Evolutionary conservation across 1,140 invertebrate species (phyloP).

Genomic region (Hyles euphorbiae): DNA sequence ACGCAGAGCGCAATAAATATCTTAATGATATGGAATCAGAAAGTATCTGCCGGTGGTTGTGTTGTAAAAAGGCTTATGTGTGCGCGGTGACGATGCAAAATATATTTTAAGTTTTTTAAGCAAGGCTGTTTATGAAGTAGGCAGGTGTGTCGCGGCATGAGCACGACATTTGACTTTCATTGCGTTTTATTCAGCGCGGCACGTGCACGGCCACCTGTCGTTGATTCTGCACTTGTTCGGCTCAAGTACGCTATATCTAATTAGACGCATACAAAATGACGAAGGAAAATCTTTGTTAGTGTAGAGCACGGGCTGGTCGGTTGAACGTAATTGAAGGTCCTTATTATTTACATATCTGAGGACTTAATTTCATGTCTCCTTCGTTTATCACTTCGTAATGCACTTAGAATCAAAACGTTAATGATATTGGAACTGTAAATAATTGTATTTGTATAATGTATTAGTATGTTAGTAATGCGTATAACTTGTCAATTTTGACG

Average conservation of each 20-base stretch:
- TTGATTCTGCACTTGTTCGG: slow-evolving; percentile 48
- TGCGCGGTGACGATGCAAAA: slow-evolving; percentile 15
- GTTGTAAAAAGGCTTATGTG: slow-evolving; percentile 36
- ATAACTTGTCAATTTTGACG: no score
- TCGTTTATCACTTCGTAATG: no score
- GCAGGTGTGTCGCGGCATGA: slow-evolving; percentile 22
- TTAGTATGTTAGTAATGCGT: no score
- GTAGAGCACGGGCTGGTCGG: no score
- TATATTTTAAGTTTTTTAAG: slow-evolving; percentile 29
- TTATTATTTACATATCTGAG: no score
- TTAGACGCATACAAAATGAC: slow-evolving; percentile 2
- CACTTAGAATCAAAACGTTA: no score
- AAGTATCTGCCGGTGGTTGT: slow-evolving; percentile 52
- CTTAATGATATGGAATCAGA: slow-evolving; percentile 74
- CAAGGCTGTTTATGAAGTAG: slow-evolving; percentile 29
- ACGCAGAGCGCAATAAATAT: slow-evolving; percentile 65
- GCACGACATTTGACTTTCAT: slow-evolving; percentile 69
- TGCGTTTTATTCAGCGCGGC: slow-evolving; percentile 67
- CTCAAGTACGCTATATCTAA: slow-evolving; percentile 4
- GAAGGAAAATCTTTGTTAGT: not conserved
- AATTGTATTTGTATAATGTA: no score
- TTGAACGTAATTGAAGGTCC: no score
- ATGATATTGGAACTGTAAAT: no score
- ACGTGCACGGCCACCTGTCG: slow-evolving; percentile 71
- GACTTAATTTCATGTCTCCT: no score